phyloP scores from a whole-genome alignment of 2,113 vertebrate species.

The Nothocercus julius region DNA sequence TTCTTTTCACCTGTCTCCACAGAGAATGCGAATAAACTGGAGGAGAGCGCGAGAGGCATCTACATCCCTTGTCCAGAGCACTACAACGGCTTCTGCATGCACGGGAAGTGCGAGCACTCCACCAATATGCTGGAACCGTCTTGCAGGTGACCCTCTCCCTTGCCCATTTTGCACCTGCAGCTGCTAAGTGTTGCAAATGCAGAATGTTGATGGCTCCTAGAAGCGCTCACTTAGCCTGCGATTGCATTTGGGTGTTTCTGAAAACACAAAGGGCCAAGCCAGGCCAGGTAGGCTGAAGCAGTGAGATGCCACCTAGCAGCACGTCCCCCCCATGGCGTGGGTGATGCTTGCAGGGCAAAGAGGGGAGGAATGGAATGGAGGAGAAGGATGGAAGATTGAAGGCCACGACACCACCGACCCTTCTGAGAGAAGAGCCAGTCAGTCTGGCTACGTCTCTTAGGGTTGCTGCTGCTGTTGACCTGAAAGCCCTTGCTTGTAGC shows the following conservation, averaged over 20 bases:
- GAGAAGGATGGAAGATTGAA: not conserved
- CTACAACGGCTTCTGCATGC: slow-evolving; percentile 95
- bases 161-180: too few species aligned
- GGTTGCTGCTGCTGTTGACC: not conserved
- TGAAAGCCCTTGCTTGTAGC: not conserved
- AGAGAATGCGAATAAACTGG: slow-evolving; percentile 89
- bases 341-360: not conserved
- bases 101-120: slow-evolving; percentile 96
- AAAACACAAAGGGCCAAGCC: not conserved
- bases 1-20: slow-evolving; percentile 66
- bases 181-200: not conserved
- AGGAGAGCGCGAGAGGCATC: slow-evolving; percentile 87
- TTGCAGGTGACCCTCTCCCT: slow-evolving; percentile 87
- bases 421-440: not conserved
- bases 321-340: not conserved
- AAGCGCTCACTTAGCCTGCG: not conserved
- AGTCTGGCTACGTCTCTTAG: not conserved
- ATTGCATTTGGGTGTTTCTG: not conserved
- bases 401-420: not conserved
- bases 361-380: not conserved
- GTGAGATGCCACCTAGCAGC: not conserved
- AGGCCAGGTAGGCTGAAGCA: not conserved
- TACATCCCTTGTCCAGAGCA: slow-evolving; percentile 95
- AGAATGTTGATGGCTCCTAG: not conserved
- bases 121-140: slow-evolving; percentile 89